A percentile compares a stretch with the other conserved stretches of the same genome.
phyloP scores from a whole-genome alignment of 2,113 vertebrate species.

The Salminus brasiliensis region DNA sequence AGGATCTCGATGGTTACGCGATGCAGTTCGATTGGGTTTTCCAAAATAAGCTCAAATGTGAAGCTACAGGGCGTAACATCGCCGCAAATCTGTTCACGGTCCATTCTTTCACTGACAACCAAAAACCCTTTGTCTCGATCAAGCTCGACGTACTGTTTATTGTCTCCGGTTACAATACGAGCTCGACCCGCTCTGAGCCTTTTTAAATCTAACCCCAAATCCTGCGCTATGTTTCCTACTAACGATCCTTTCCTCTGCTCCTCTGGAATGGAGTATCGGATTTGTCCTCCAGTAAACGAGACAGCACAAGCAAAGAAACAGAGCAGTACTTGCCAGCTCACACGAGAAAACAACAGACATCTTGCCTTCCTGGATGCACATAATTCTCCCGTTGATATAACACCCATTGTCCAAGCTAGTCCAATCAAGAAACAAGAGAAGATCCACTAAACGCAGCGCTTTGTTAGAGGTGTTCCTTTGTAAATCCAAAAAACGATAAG shows the following conservation, averaged over 20 bases:
- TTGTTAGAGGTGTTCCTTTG: not conserved
- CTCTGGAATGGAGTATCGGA: constrained; percentile 52
- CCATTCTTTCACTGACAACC: constrained; percentile 48
- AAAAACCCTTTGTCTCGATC: constrained; percentile 50
- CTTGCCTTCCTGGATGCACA: not conserved
- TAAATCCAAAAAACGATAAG: not conserved
- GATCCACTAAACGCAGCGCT: not conserved
- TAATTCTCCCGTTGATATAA: not conserved
- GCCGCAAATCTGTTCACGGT: constrained; percentile 50
- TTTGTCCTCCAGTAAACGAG: constrained; percentile 22
- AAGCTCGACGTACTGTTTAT: constrained; percentile 34
- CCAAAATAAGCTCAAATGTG: constrained; percentile 47
- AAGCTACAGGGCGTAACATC: constrained; percentile 39
- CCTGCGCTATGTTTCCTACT: constrained; percentile 44
- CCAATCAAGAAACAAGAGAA: not conserved
- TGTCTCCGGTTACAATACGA: constrained; percentile 20
- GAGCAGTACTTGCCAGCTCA: constrained; percentile 25
- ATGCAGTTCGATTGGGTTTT: constrained; percentile 60
- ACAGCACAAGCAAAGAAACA: constrained; percentile 19
- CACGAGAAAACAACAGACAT: not conserved
- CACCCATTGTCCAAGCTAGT: not conserved
- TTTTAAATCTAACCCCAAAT: constrained; percentile 39
- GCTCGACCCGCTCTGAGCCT: constrained; percentile 25
- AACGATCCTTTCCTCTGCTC: constrained; percentile 43
- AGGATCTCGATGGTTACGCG: constrained; percentile 40